Conservation (phyloP, 37 sponge, comb jelly and placozoan genomes). For the Beroe ovata region DNA sequence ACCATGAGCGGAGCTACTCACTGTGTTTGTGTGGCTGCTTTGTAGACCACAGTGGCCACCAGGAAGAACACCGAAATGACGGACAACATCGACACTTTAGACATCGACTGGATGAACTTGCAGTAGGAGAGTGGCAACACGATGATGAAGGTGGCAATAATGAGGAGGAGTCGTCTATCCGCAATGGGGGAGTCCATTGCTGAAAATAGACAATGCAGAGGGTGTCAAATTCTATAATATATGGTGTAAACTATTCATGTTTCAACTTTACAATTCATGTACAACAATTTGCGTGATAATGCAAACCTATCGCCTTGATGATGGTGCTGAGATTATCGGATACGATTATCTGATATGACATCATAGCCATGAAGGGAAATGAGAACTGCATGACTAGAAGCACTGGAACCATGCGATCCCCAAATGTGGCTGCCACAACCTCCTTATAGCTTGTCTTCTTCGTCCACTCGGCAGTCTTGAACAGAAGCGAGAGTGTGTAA, state of each 20-base stretch:
- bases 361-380: conserved; percentile 63
- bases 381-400: conserved; percentile 63
- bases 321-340: conserved; percentile 63
- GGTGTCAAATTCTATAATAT: no score
- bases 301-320: conserved; percentile 35
- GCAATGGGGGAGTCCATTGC: conserved; percentile 27
- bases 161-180: conserved; percentile 34
- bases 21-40: conserved; percentile 52
- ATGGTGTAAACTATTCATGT: no score
- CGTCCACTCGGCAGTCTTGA: conserved; percentile 44
- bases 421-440: conserved; percentile 50
- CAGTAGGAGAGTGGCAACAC: conserved; percentile 60
- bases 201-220: not conserved
- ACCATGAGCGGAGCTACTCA: no score
- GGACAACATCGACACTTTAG: not conserved
- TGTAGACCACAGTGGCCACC: conserved; percentile 38
- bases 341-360: conserved; percentile 61
- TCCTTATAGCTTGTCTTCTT: conserved; percentile 64
- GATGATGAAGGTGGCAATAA: conserved; percentile 6
- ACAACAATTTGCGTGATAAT: no score
- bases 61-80: conserved; percentile 52
- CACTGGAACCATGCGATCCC: conserved; percentile 3
- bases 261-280: not conserved
- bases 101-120: conserved; percentile 61
- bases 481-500: conserved; percentile 42